phyloP scores from a whole-genome alignment of 2,888 invertebrate genomes.

The Tiliacea citrago region DNA sequence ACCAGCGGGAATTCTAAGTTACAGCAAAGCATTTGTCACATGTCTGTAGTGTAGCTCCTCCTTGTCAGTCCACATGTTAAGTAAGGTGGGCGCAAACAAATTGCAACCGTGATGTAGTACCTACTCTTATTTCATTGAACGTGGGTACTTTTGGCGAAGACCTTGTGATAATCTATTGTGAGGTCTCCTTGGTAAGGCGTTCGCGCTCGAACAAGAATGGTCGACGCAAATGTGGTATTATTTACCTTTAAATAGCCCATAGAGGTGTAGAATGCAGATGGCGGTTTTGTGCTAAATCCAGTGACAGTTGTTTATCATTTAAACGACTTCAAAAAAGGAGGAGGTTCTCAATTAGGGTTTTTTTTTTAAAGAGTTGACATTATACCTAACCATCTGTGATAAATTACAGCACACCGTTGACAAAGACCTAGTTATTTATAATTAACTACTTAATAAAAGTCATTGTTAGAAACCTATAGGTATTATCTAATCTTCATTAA shows the following conservation, averaged over 20 bases:
- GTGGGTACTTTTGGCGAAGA: constrained; percentile 84
- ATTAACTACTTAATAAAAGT: not conserved
- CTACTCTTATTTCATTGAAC: constrained; percentile 73
- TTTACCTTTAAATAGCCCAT: constrained; percentile 51
- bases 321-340: not conserved
- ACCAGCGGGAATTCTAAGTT: not conserved
- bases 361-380: not conserved
- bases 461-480: constrained; percentile 15
- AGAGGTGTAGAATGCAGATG: not conserved
- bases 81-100: constrained; percentile 80
- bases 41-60: constrained; percentile 51
- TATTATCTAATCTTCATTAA: constrained; percentile 30
- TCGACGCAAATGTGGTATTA: constrained; percentile 67
- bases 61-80: constrained; percentile 54
- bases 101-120: constrained; percentile 76
- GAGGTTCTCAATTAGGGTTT: too few relatives aligned
- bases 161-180: constrained; percentile 85
- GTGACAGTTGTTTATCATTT: not conserved
- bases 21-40: constrained; percentile 27
- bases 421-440: constrained; percentile 3
- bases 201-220: constrained; percentile 64
- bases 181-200: constrained; percentile 74
- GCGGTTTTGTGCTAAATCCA: not conserved
- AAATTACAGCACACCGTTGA: not conserved
- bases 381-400: not conserved